These are phyloP conservation scores for Podarcis cretensis DNA, from an alignment of 2,113 vertebrate genomes.

Conservation along the genomic window DNA sequence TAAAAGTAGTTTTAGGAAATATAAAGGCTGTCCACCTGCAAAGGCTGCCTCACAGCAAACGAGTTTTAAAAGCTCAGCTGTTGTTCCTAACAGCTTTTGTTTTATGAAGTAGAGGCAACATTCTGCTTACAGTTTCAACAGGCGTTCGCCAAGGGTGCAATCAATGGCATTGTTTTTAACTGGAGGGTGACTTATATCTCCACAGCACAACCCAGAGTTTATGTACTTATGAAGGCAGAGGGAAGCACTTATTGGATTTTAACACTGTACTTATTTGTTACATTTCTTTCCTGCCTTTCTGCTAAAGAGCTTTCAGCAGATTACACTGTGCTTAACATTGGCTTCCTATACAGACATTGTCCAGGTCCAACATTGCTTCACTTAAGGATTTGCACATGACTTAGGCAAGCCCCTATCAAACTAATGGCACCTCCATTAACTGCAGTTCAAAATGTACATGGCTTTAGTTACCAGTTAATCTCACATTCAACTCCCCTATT, in stretches of 20 bases:
- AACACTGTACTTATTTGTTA: not conserved
- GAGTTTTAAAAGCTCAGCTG: not conserved
- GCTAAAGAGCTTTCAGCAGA: not conserved
- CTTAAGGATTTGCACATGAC: not conserved
- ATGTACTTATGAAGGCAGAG: not conserved
- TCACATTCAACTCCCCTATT: too few relatives aligned
- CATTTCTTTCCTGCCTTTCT: not conserved
- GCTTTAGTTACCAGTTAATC: not conserved
- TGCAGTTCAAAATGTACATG: not conserved
- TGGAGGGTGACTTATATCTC: not conserved
- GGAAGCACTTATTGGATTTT: not conserved
- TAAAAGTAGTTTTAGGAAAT: constrained; percentile 9
- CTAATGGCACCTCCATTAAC: not conserved
- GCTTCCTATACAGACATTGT: not conserved
- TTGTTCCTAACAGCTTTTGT: not conserved
- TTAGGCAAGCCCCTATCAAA: not conserved
- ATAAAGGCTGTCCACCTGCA: not conserved
- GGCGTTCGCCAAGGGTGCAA: not conserved
- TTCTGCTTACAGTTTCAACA: constrained; percentile 16
- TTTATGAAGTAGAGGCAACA: not conserved
- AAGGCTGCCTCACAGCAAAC: not conserved
- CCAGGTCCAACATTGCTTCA: not conserved
- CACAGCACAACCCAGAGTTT: not conserved
- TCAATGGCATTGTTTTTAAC: not conserved
- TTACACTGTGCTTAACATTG: not conserved